phyloP scores from a whole-genome alignment of 2,888 invertebrate genomes.

The Pyrochroa serraticornis region DNA sequence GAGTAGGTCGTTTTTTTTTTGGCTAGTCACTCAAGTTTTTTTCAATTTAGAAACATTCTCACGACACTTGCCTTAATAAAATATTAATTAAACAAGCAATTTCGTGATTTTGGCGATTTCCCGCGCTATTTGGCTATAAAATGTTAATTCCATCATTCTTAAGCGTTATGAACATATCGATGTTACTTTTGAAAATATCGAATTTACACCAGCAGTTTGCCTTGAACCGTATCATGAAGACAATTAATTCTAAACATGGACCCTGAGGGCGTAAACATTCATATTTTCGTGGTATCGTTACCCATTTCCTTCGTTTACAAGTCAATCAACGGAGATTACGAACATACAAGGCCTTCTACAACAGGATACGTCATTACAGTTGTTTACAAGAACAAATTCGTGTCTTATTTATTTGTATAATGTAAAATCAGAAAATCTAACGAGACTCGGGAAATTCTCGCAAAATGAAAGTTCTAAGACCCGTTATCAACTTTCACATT shows the following conservation, averaged over 20 bases:
- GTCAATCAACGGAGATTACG: not conserved
- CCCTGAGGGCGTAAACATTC: not conserved
- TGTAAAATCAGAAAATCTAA: no score
- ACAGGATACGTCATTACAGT: not conserved
- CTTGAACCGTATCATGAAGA: slow-evolving; percentile 5
- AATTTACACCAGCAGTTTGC: not conserved
- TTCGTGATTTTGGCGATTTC: no score
- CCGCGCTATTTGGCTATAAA: no score
- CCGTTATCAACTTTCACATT: no score
- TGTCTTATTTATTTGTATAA: no score
- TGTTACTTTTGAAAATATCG: not conserved
- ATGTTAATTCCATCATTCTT: no score
- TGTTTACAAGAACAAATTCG: not conserved
- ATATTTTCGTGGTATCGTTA: not conserved
- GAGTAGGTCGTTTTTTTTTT: no score
- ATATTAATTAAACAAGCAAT: no score
- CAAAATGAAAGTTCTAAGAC: not conserved
- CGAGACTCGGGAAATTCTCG: not conserved
- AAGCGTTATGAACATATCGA: not conserved
- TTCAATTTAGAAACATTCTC: no score
- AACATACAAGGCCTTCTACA: not conserved
- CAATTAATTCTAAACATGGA: not conserved
- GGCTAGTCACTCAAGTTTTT: no score
- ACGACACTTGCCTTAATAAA: no score
- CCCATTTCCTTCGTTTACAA: not conserved